Percentiles rank a stretch among this genome's conserved stretches.
Evolutionary conservation across 2,888 invertebrate species (phyloP).

Genomic region (Torymus auratus): DNA sequence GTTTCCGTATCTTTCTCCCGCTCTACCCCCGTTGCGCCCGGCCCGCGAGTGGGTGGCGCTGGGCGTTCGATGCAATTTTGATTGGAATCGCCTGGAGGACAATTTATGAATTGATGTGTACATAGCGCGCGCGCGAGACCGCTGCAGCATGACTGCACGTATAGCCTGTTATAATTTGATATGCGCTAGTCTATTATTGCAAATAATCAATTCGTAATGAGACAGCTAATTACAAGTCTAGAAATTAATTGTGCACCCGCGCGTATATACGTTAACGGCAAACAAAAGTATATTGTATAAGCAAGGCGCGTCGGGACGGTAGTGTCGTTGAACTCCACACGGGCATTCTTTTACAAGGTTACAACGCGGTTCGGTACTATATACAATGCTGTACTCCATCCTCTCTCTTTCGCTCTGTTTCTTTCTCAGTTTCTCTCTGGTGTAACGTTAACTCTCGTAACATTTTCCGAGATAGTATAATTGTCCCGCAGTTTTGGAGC

Average conservation of each 20-base stretch:
- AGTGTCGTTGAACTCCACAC: too few relatives aligned
- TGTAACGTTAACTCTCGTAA: too few relatives aligned
- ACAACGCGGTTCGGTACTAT: too few relatives aligned
- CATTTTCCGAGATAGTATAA: too few relatives aligned
- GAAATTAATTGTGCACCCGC: constrained; percentile 45
- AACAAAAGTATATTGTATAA: constrained; percentile 3
- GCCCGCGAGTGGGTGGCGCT: background rate
- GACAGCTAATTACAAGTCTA: constrained; percentile 38
- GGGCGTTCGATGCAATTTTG: constrained; percentile 35
- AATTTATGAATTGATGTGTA: constrained; percentile 51
- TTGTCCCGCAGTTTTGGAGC: too few relatives aligned
- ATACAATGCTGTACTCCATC: too few relatives aligned
- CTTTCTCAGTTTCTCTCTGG: too few relatives aligned
- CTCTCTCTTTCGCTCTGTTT: too few relatives aligned
- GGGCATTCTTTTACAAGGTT: too few relatives aligned
- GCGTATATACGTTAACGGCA: background rate
- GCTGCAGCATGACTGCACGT: background rate
- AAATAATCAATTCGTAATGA: constrained; percentile 49
- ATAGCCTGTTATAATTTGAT: constrained; percentile 45
- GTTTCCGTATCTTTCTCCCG: constrained; percentile 28
- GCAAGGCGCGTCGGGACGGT: background rate
- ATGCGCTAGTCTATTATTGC: constrained; percentile 23
- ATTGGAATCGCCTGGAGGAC: constrained; percentile 41
- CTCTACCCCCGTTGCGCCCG: background rate
- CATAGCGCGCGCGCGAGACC: too few relatives aligned